These are phyloP conservation scores for Polypterus senegalus DNA, from an alignment of 2,113 vertebrate genomes.

Conservation along the genomic window DNA sequence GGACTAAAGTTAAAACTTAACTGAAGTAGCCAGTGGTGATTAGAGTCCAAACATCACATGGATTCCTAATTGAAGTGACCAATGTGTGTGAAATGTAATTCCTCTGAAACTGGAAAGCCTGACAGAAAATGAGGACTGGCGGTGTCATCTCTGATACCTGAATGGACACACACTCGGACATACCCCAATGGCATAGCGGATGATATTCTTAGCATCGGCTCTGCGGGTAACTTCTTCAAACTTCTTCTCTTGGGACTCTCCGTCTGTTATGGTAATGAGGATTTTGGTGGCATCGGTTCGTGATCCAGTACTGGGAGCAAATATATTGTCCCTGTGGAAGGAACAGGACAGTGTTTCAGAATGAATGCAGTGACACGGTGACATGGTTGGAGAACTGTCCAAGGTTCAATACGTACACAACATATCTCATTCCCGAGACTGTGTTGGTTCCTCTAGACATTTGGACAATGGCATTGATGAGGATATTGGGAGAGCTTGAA, in stretches of 20 bases:
- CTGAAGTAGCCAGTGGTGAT: no score
- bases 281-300: constrained; percentile 31
- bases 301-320: not conserved
- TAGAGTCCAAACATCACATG: no score
- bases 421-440: constrained; percentile 4
- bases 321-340: constrained; percentile 20
- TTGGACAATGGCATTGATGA: constrained; percentile 6
- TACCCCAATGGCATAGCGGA: constrained; percentile 46
- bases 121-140: no score
- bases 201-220: constrained; percentile 18
- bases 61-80: no score
- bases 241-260: accelerated
- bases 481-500: not conserved
- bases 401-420: constrained; percentile 5
- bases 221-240: accelerated
- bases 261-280: constrained; percentile 50
- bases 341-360: not conserved
- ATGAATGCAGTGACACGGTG: no score
- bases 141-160: no score
- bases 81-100: no score
- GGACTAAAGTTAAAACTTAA: no score
- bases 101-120: no score
- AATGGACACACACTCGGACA: not conserved
- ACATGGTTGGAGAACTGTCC: not conserved
- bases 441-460: not conserved